These are phyloP conservation scores for Benthosema pterotum DNA, from an alignment of 2,797 vertebrate species.

Conservation along the genomic window DNA sequence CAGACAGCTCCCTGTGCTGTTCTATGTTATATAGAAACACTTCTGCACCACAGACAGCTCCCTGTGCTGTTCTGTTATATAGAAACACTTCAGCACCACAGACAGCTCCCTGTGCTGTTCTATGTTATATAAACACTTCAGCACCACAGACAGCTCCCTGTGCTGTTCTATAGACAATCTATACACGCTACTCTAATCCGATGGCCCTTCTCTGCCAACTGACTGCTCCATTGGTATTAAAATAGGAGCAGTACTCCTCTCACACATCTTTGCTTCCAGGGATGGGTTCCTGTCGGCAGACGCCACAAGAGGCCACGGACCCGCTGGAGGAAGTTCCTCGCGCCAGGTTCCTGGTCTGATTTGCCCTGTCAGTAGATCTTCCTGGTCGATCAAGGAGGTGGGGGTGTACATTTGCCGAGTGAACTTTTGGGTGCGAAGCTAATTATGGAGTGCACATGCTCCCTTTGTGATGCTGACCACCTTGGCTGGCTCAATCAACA, in stretches of 20 bases:
- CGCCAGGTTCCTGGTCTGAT: background rate
- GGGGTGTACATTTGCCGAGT: slow-evolving; percentile 1
- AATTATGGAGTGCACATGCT: background rate
- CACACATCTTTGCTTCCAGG: background rate
- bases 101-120: too few species aligned
- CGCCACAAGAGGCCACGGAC: background rate
- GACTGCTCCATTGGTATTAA: slow-evolving; percentile 3
- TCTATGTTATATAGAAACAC: too few species aligned
- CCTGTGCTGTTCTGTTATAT: too few species aligned
- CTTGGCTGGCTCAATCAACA: background rate
- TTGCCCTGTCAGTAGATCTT: background rate
- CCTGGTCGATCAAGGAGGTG: background rate
- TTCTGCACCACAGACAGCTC: too few species aligned
- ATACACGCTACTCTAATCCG: too few species aligned
- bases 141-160: too few species aligned
- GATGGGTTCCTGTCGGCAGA: background rate
- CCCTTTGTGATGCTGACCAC: background rate
- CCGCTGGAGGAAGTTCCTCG: background rate
- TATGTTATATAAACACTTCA: too few species aligned
- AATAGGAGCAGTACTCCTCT: background rate
- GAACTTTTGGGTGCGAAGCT: background rate
- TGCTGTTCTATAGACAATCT: too few species aligned
- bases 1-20: too few species aligned
- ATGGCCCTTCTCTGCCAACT: background rate
- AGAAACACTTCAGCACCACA: too few species aligned